A percentile compares a stretch with the other conserved stretches of the same genome.
Conservation (phyloP, 2,113 vertebrate genomes). For the Egretta garzetta region DNA sequence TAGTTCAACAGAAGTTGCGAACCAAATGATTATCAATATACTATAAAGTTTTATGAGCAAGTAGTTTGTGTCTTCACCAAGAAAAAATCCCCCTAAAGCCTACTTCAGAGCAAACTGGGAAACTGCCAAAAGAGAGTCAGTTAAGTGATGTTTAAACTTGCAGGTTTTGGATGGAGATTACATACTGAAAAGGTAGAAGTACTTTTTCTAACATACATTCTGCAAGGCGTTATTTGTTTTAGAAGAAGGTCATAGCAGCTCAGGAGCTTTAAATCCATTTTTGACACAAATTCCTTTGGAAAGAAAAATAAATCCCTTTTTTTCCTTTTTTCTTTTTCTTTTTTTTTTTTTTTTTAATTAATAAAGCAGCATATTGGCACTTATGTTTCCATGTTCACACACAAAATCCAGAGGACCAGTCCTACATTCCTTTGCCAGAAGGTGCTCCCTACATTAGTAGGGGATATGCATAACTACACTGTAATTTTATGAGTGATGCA, state of each 20-base stretch:
- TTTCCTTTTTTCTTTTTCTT: neutral
- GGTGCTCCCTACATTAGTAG: neutral
- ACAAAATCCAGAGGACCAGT: neutral
- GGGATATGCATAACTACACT: neutral
- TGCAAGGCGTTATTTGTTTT: neutral
- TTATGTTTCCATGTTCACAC: neutral
- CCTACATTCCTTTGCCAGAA: neutral
- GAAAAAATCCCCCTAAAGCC: neutral
- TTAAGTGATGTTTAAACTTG: slow-evolving; percentile 14
- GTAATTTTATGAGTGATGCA: neutral
- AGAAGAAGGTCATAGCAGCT: neutral
- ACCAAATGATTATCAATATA: neutral
- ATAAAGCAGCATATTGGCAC: neutral
- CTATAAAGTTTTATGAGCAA: neutral
- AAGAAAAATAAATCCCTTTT: no score
- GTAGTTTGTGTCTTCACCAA: neutral
- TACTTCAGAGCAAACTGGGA: slow-evolving; percentile 8
- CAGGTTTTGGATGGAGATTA: neutral
- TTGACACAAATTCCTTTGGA: neutral
- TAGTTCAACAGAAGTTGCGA: neutral
- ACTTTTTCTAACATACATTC: neutral
- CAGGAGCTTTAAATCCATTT: neutral
- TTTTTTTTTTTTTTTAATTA: neutral
- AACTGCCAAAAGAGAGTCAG: neutral
- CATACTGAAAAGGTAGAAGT: neutral